Evolutionary conservation across 2,888 invertebrate genomes (phyloP).

Genomic region (Hemaris fuciformis): DNA sequence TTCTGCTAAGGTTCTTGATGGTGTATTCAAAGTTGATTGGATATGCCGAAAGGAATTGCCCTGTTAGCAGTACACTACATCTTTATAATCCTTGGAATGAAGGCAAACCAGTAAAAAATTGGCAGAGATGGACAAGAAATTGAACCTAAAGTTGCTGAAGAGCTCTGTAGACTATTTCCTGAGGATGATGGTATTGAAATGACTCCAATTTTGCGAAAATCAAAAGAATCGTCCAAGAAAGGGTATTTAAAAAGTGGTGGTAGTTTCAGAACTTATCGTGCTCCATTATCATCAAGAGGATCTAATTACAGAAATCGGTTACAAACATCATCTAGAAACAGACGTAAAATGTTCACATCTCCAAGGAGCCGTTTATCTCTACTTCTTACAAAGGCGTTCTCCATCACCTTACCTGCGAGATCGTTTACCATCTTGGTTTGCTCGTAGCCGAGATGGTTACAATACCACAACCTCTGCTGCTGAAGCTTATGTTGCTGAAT

Average conservation of each 20-base stretch:
- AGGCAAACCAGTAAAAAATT: constrained; percentile 98
- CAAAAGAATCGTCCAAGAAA: constrained; percentile 90
- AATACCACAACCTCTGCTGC: constrained; percentile 82
- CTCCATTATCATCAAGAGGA: constrained; percentile 68
- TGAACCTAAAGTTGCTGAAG: constrained; percentile 96
- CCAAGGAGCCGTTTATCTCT: constrained; percentile 83
- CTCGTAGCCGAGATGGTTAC: constrained; percentile 72
- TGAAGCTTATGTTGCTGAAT: constrained; percentile 94
- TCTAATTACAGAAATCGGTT: constrained; percentile 77
- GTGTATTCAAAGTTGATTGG: constrained; percentile 98
- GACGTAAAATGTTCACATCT: constrained; percentile 84
- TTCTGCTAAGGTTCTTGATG: constrained; percentile 95
- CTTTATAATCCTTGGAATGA: constrained; percentile 99
- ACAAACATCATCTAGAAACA: constrained; percentile 70
- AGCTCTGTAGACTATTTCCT: constrained; percentile 95
- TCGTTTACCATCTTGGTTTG: constrained; percentile 84
- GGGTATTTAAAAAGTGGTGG: constrained; percentile 78
- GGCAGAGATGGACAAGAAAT: constrained; percentile 99
- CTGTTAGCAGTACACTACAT: constrained; percentile 94
- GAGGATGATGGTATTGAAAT: constrained; percentile 95
- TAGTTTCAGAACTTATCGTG: constrained; percentile 73
- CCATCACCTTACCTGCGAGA: constrained; percentile 83
- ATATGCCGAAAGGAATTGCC: constrained; percentile 96
- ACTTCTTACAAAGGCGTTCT: constrained; percentile 79
- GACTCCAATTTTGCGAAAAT: constrained; percentile 91